A percentile compares a stretch with the other conserved stretches of the same genome.
These are phyloP conservation scores for Zenarchopterus dispar DNA, from an alignment of 2,797 vertebrate genomes.

Conservation along the genomic window DNA sequence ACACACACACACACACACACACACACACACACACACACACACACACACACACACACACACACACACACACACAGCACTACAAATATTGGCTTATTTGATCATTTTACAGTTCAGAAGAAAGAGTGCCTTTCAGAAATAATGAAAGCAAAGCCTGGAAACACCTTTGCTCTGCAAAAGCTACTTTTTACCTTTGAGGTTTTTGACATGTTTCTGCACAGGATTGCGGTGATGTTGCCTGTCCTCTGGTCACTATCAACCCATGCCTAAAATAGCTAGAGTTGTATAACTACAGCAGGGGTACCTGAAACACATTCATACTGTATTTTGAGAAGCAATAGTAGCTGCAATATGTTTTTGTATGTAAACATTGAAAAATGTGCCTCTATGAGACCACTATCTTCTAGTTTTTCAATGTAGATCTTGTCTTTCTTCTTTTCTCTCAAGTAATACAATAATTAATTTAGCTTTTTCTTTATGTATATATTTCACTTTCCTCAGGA, in stretches of 20 bases:
- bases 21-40: too few species aligned
- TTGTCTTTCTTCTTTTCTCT: conserved; percentile 60
- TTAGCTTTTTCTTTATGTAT: background rate
- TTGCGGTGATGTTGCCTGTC: conserved; percentile 34
- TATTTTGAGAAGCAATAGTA: conserved; percentile 46
- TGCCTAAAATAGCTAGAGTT: conserved; percentile 50
- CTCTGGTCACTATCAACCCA: conserved; percentile 38
- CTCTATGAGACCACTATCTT: conserved; percentile 57
- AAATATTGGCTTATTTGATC: conserved; percentile 52
- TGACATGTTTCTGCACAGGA: conserved; percentile 33
- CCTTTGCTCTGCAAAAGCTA: conserved; percentile 38
- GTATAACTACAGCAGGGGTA: conserved; percentile 50
- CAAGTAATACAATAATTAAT: conserved; percentile 31
- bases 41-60: too few species aligned
- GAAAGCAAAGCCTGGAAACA: conserved; percentile 12
- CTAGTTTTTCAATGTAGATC: conserved; percentile 28
- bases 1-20: too few species aligned
- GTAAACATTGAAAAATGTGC: conserved; percentile 16
- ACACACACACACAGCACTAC: conserved; percentile 12
- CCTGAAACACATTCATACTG: conserved; percentile 40
- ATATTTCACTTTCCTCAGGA: too few species aligned
- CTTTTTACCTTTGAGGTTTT: conserved; percentile 36
- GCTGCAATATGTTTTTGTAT: conserved; percentile 58
- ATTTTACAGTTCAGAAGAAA: conserved; percentile 59
- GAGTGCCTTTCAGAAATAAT: conserved; percentile 37